Percentiles rank a stretch among this genome's conserved stretches.
Evolutionary conservation across 2,797 vertebrate species (phyloP).

Genomic region (Hybognathus amarus): DNA sequence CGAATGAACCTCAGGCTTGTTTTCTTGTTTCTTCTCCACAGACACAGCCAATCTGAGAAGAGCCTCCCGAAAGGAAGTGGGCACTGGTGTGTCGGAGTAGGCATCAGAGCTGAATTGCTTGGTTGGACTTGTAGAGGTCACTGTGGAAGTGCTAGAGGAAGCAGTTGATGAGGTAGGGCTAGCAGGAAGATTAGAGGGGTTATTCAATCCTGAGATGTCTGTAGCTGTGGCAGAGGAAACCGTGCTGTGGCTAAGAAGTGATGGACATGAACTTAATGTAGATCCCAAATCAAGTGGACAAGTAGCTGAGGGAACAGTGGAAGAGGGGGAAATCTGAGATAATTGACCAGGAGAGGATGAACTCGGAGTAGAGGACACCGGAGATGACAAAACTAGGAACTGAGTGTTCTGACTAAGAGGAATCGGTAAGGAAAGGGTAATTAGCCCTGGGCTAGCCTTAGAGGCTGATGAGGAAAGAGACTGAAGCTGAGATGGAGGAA

Average conservation of each 20-base stretch:
- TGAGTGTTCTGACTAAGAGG: constrained; percentile 67
- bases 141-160: constrained; percentile 51
- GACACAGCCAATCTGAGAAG: constrained; percentile 74
- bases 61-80: constrained; percentile 64
- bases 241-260: constrained; percentile 68
- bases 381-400: constrained; percentile 77
- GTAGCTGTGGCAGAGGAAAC: constrained; percentile 65
- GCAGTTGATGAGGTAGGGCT: constrained; percentile 56
- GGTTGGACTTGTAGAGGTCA: constrained; percentile 50
- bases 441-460: constrained; percentile 54
- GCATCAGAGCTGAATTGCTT: constrained; percentile 57
- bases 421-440: constrained; percentile 73
- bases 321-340: constrained; percentile 71
- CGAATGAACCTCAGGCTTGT: constrained; percentile 69
- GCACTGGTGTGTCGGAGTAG: constrained; percentile 64
- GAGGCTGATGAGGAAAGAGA: constrained; percentile 63
- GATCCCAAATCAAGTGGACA: constrained; percentile 65
- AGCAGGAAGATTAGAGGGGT: constrained; percentile 50
- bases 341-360: constrained; percentile 70
- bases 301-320: constrained; percentile 65
- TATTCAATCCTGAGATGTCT: constrained; percentile 68
- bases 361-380: constrained; percentile 67
- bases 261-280: constrained; percentile 60
- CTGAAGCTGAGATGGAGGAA: constrained; percentile 69
- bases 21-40: constrained; percentile 70